Evolutionary conservation across 2,797 vertebrate species (phyloP), one percentile per base, ranked within the genome.

Genomic region (Pangasius sanitwongsei): DNA sequence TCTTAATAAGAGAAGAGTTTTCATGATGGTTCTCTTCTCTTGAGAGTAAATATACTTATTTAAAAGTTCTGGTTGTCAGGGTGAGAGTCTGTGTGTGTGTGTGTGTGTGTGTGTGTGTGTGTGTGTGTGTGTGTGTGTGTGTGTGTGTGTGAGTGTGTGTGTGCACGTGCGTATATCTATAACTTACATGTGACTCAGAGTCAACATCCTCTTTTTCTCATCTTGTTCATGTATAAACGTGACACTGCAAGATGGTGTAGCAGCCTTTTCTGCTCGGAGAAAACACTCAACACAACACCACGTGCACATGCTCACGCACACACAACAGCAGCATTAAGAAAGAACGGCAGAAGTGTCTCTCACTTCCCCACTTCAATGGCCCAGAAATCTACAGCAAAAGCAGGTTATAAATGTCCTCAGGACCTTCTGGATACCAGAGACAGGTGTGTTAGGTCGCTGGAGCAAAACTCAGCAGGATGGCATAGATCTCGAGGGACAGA

Each of bases 151-250:
- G 53, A 37, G 6, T 63, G 34, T 53, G 48, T 57, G 50, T 34
- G 41, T 20, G 48, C 16, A 37, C 5, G 20, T 25, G 50, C 44
- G 53, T 44, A 6, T 37, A 12, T 74, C 1, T 13, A 25, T 41
- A 44, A 55, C 23, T 44, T 31, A 61, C 37, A 86, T 15, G 3
- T n/a, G 20, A 67, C 50, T 61, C 81, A 44, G 3, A 75, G 15
- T 25, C 77, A 80, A 82, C 63, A 82, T 59, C 78, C 65, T 72
- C 67, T 37, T 72, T 41, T 78, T 13, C 31, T 34, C 8, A 0
- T 55, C 65, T 83, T 87, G 65, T 70, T 31, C 28, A 69, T 23
- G 44, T 53, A n/a, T 23, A 85, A 85, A 85, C 6, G 18, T 84
- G 83, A 69, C 63, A 15, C 15, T 67, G n/a, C 6, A 4, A 63